Conservation (phyloP, 2,113 vertebrate genomes). For the Neolamprologus falcicula region DNA sequence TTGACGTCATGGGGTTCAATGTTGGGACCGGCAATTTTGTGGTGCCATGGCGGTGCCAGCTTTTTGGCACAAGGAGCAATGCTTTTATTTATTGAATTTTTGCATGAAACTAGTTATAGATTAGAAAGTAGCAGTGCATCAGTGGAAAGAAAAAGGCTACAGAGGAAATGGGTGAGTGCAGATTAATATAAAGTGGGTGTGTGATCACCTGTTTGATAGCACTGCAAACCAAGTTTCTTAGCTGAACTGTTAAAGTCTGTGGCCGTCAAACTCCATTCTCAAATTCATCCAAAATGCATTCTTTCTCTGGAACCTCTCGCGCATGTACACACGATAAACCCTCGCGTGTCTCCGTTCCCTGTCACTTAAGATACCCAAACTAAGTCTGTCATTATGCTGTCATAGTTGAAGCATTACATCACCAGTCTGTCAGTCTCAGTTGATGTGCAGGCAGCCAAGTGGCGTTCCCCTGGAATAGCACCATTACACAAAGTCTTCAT, state of each 20-base stretch:
- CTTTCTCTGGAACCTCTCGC: background rate
- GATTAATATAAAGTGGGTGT: background rate
- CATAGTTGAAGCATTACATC: slow-evolving; percentile 47
- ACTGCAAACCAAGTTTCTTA: background rate
- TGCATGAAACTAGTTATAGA: background rate
- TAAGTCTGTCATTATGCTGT: slow-evolving; percentile 46
- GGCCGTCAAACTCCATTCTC: background rate
- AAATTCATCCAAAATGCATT: background rate
- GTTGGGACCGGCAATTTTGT: background rate
- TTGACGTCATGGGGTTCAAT: background rate
- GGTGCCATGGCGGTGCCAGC: background rate
- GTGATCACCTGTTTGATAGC: background rate
- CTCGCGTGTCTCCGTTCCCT: background rate
- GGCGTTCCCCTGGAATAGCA: slow-evolving; percentile 6
- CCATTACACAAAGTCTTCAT: slow-evolving; percentile 28
- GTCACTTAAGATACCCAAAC: background rate
- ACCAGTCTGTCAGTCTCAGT: slow-evolving; percentile 8
- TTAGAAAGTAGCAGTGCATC: background rate
- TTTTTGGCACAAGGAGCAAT: background rate
- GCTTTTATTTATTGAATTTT: background rate
- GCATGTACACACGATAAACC: background rate
- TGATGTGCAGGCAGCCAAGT: background rate
- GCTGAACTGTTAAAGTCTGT: background rate
- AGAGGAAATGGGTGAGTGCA: background rate
- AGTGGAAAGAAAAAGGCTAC: background rate